phyloP scores from a whole-genome alignment of 2,113 vertebrate species.

The Lipophrys pholis region DNA sequence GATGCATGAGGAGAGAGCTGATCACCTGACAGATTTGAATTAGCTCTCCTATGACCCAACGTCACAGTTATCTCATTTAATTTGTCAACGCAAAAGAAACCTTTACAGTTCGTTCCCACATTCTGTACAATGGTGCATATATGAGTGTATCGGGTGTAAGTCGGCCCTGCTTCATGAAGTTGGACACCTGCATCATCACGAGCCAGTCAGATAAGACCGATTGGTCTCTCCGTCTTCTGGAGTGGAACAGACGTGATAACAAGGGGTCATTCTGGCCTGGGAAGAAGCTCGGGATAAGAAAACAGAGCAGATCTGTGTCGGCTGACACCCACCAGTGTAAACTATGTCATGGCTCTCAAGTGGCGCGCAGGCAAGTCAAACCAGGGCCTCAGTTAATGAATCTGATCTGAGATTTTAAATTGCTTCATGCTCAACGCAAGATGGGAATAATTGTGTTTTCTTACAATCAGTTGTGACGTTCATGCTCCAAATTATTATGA shows the following conservation, averaged over 20 bases:
- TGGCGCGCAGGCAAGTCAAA: neutral
- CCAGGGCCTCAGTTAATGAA: neutral
- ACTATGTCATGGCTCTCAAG: neutral
- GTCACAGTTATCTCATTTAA: constrained; percentile 15
- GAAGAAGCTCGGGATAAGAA: constrained; percentile 38
- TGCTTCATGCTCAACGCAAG: neutral
- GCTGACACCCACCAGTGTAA: constrained; percentile 12
- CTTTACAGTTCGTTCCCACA: neutral
- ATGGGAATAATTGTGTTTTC: neutral
- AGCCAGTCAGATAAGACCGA: constrained; percentile 37
- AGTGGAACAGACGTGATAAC: constrained; percentile 42
- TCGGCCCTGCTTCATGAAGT: constrained; percentile 7
- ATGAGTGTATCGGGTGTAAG: constrained; percentile 15
- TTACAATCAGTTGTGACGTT: neutral
- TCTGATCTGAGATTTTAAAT: neutral
- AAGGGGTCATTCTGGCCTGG: constrained; percentile 16
- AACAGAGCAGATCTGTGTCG: constrained; percentile 10
- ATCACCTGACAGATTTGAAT: constrained; percentile 3
- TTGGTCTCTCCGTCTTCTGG: constrained; percentile 41
- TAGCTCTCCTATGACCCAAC: neutral
- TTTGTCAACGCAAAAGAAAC: neutral
- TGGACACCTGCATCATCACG: neutral
- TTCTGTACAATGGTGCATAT: neutral
- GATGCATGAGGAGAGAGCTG: constrained; percentile 9
- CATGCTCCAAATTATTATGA: neutral